Evolutionary conservation across 2,888 invertebrate genomes (phyloP), one percentile per base, ranked within the genome.

Genomic region (Lottia scabra): DNA sequence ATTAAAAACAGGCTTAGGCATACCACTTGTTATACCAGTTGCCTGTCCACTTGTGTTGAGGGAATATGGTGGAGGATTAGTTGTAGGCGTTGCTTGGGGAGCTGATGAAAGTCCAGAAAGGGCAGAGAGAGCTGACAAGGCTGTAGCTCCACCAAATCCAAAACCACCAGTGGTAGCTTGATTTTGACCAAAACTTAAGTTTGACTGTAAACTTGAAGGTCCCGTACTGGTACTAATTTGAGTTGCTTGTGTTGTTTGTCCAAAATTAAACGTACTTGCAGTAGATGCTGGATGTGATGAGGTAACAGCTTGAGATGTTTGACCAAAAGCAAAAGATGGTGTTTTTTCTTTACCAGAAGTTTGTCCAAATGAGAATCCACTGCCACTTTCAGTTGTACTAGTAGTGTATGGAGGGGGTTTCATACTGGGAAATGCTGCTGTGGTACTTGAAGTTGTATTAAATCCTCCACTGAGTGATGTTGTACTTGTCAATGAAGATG

Each of bases 91-190:
- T 56, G 19, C 23, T 38, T 38, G 38, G 38, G 38, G 38, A 19
- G 56, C 16, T 16, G 56, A 19, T 56, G 56, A 56, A 56, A 56
- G 19, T 13, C 56, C 56, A n/a, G 56, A 19, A 19, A 56, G n/a
- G 23, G 56, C 19, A 23, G 56, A 56, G 2, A 56, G 23, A 12
- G 56, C 56, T 8, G 56, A 56, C 10, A 23, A 56, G 23, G 56
- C 56, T 56, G 56, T 56, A 23, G 56, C 56, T 10, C 56, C 56
- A 56, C 56, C 56, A 56, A 56, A 56, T 19, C 56, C 56, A 56
- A 56, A 56, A 10, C 56, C 56, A 10, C 56, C 56, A 19, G 56
- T 23, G 8, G 56, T 23, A 23, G 56, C 23, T 23, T 19, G 19
- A 23, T 23, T 23, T 23, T 56, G 23, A 13, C 56, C 56, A 23